These are phyloP conservation scores for Mesorhabditis belari DNA, from an alignment of 2,888 invertebrate genomes.

Conservation along the genomic window DNA sequence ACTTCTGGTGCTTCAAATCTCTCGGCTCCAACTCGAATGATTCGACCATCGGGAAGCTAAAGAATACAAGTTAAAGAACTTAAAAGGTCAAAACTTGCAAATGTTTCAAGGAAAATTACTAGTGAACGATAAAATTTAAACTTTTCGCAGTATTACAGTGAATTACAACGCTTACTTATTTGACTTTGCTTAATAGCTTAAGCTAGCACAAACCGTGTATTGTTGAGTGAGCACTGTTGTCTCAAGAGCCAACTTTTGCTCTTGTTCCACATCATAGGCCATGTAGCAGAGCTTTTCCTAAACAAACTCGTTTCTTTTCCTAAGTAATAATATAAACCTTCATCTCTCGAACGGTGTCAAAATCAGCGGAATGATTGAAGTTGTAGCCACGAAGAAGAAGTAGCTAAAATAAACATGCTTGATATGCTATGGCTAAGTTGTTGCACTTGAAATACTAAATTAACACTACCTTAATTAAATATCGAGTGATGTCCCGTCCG, in stretches of 20 bases:
- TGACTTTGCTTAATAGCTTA: background rate
- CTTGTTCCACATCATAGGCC: constrained; percentile 95
- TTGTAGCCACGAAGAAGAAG: constrained; percentile 89
- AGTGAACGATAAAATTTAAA: background rate
- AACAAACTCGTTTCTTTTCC: background rate
- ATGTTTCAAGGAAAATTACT: too few relatives aligned
- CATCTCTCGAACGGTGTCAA: constrained; percentile 97
- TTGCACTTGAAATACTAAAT: too few relatives aligned
- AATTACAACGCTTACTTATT: background rate
- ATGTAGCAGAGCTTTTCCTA: constrained; percentile 91
- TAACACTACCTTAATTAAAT: constrained; percentile 77
- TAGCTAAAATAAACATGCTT: constrained; percentile 61
- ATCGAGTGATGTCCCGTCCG: constrained; percentile 92
- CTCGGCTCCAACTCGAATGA: constrained; percentile 93
- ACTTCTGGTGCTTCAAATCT: constrained; percentile 96
- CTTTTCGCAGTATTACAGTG: background rate
- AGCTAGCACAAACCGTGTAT: constrained; percentile 69
- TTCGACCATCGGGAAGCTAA: constrained; percentile 84
- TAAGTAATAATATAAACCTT: constrained; percentile 58
- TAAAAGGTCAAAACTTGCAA: too few relatives aligned
- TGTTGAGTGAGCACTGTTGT: constrained; percentile 96
- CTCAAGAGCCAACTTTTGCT: constrained; percentile 88
- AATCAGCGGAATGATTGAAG: constrained; percentile 99
- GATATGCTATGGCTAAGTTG: too few relatives aligned
- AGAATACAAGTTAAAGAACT: constrained; percentile 28